phyloP scores from a whole-genome alignment of 1,140 invertebrate species.

The Maconellicoccus hirsutus region DNA sequence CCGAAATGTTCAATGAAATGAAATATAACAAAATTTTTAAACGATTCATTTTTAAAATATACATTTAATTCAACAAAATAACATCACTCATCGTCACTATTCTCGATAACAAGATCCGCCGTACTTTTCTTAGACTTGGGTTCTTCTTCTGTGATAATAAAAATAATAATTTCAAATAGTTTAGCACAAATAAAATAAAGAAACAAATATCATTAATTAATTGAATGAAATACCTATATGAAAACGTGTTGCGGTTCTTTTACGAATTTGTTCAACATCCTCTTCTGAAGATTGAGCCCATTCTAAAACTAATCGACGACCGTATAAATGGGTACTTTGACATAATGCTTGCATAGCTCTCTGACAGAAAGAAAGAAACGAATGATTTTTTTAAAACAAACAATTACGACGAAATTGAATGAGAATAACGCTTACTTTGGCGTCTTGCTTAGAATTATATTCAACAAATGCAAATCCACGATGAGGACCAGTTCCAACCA shows the following conservation, averaged over 20 bases:
- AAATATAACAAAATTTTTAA: too few species aligned
- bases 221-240: background rate
- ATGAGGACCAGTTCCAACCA: slow-evolving; percentile 65
- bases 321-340: slow-evolving; percentile 96
- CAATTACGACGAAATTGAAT: background rate
- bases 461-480: slow-evolving; percentile 96
- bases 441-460: slow-evolving; percentile 75
- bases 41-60: too few species aligned
- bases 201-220: too few species aligned
- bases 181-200: background rate
- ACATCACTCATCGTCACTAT: background rate
- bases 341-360: slow-evolving; percentile 82
- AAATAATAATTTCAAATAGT: background rate
- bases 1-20: too few species aligned
- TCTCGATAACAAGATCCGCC: background rate
- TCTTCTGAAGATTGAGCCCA: slow-evolving; percentile 80
- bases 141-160: background rate
- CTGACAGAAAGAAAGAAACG: slow-evolving; percentile 37
- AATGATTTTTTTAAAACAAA: slow-evolving; percentile 15
- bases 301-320: slow-evolving; percentile 84
- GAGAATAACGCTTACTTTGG: slow-evolving; percentile 53
- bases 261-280: slow-evolving; percentile 64
- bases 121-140: background rate
- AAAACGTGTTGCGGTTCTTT: slow-evolving; percentile 69
- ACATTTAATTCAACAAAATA: background rate